Conservation (phyloP, 2,797 vertebrate species). For the Vipera latastei region DNA sequence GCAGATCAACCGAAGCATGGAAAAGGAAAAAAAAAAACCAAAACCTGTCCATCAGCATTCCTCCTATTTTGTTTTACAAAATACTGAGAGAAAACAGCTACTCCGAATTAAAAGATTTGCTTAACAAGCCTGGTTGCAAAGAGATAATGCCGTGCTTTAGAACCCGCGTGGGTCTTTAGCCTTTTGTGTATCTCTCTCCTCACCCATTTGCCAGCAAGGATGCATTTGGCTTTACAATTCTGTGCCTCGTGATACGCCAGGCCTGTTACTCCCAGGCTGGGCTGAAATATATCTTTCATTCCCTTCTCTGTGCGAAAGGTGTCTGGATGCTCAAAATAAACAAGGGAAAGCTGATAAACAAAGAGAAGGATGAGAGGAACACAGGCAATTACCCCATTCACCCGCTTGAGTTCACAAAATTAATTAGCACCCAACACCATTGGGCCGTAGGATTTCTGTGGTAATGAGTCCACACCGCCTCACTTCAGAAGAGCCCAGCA, state of each 20-base stretch:
- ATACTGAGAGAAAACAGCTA: conserved; percentile 71
- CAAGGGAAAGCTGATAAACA: conserved; percentile 47
- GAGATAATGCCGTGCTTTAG: conserved; percentile 63
- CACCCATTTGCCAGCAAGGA: conserved; percentile 38
- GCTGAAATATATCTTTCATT: conserved; percentile 33
- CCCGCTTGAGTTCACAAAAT: conserved; percentile 62
- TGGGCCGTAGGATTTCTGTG: conserved; percentile 56
- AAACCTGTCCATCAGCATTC: conserved; percentile 49
- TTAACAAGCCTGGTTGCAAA: conserved; percentile 75
- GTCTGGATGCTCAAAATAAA: conserved; percentile 60
- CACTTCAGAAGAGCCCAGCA: neutral
- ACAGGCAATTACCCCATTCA: conserved; percentile 59
- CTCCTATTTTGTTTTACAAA: conserved; percentile 67
- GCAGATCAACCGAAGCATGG: conserved; percentile 38
- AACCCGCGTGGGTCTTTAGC: conserved; percentile 69
- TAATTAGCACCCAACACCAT: conserved; percentile 60
- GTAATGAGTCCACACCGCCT: conserved; percentile 49
- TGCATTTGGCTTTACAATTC: conserved; percentile 69
- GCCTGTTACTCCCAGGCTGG: conserved; percentile 52
- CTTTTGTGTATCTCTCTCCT: conserved; percentile 27
- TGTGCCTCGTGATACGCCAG: conserved; percentile 32
- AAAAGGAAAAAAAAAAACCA: conserved; percentile 14
- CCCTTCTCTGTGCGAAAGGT: conserved; percentile 18
- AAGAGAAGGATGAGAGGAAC: conserved; percentile 17
- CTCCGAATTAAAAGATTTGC: conserved; percentile 75